Evolutionary conservation across 1,140 invertebrate species (phyloP).

Genomic region (Hylyphantes graminicola): DNA sequence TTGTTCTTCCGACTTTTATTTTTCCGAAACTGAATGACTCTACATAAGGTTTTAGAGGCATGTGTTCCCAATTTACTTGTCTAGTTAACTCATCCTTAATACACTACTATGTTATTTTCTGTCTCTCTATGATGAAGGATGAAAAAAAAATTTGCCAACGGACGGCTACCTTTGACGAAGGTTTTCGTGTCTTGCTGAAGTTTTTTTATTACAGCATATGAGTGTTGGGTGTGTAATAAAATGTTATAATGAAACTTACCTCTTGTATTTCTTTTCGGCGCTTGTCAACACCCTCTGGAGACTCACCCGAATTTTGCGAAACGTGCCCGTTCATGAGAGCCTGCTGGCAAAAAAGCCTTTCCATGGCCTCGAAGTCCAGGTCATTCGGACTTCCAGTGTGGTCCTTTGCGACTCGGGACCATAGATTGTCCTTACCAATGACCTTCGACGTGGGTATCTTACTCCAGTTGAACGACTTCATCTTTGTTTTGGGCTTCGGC

Average conservation of each 20-base stretch:
- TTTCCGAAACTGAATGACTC: too few relatives aligned
- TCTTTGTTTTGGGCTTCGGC: constrained; percentile 87
- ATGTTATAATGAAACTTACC: constrained; percentile 17
- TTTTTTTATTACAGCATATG: too few relatives aligned
- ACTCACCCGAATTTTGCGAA: constrained; percentile 21
- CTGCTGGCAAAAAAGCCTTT: constrained; percentile 91
- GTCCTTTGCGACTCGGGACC: constrained; percentile 87
- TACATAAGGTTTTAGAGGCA: too few relatives aligned
- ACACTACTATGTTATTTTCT: too few relatives aligned
- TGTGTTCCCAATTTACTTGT: too few relatives aligned
- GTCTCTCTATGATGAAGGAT: too few relatives aligned
- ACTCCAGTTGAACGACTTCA: constrained; percentile 95
- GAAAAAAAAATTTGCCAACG: too few relatives aligned
- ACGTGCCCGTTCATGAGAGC: constrained; percentile 59
- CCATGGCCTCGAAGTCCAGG: constrained; percentile 93
- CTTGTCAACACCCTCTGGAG: constrained; percentile 31
- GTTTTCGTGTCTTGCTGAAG: too few relatives aligned
- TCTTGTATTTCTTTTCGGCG: constrained; percentile 56
- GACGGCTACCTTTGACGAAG: too few relatives aligned
- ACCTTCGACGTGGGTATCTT: constrained; percentile 77
- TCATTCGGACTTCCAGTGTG: constrained; percentile 82
- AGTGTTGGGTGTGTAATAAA: too few relatives aligned
- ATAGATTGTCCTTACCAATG: constrained; percentile 88
- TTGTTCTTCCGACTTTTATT: too few relatives aligned
- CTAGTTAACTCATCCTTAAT: too few relatives aligned